Evolutionary conservation across 2,797 vertebrate species (phyloP).

Genomic region (Carapus acus): DNA sequence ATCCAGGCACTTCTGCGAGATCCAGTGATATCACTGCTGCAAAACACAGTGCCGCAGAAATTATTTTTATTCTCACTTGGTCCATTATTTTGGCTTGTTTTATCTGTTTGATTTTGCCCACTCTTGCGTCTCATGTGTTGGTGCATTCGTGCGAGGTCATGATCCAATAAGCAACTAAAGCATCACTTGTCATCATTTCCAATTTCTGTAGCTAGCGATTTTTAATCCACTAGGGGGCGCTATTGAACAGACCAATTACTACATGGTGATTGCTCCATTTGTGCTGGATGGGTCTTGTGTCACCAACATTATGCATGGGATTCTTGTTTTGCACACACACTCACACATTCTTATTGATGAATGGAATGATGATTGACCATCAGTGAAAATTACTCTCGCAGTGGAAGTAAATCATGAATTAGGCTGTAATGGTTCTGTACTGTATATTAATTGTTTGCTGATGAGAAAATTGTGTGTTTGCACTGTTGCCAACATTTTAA

Average conservation of each 20-base stretch:
- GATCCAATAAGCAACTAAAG: slow-evolving; percentile 14
- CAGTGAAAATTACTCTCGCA: too few relatives aligned
- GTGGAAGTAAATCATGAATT: too few relatives aligned
- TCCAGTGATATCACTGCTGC: not conserved
- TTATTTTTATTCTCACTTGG: slow-evolving; percentile 15
- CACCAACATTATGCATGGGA: slow-evolving; percentile 27
- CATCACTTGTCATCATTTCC: not conserved
- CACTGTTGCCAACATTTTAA: not conserved
- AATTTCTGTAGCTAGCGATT: not conserved
- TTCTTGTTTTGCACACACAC: slow-evolving; percentile 3
- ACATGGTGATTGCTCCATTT: slow-evolving; percentile 7
- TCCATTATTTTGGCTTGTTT: slow-evolving; percentile 7
- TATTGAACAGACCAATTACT: slow-evolving; percentile 12
- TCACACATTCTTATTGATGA: slow-evolving; percentile 1
- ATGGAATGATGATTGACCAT: too few relatives aligned
- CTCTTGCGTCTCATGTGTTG: not conserved
- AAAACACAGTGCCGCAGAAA: slow-evolving; percentile 20
- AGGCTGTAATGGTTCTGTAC: slow-evolving; percentile 37
- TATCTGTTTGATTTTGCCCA: too few relatives aligned
- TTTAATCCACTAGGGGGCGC: slow-evolving; percentile 49
- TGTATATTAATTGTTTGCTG: slow-evolving; percentile 14
- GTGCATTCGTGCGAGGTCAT: slow-evolving; percentile 9
- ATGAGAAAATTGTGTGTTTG: not conserved
- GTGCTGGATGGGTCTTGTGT: not conserved
- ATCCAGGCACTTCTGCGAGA: slow-evolving; percentile 3